Conservation (phyloP, 2,888 invertebrate species). For the Anthrax anthrax region DNA sequence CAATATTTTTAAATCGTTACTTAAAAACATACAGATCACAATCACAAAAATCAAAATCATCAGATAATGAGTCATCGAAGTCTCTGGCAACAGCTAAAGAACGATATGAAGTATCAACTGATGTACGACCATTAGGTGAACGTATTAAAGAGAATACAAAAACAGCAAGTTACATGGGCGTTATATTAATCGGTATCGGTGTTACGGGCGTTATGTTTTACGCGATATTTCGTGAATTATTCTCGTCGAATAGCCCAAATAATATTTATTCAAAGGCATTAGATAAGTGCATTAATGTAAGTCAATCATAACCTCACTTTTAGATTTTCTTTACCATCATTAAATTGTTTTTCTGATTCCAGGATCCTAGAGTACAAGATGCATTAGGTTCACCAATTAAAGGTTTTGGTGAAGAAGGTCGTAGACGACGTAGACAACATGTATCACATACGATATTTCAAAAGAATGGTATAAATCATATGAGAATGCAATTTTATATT, state of each 20-base stretch:
- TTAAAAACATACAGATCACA: background rate
- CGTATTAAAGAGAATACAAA: slow-evolving; percentile 79
- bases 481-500: slow-evolving; percentile 83
- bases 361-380: slow-evolving; percentile 62
- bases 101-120: slow-evolving; percentile 23
- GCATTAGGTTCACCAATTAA: slow-evolving; percentile 81
- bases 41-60: slow-evolving; percentile 5
- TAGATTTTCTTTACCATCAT: background rate
- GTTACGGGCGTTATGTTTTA: slow-evolving; percentile 73
- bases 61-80: slow-evolving; percentile 1
- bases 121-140: slow-evolving; percentile 53
- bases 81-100: slow-evolving; percentile 2
- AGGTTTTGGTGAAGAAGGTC: slow-evolving; percentile 75
- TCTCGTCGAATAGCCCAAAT: slow-evolving; percentile 77
- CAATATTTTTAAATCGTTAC: background rate
- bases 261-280: slow-evolving; percentile 69
- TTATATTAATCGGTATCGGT: slow-evolving; percentile 67
- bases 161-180: slow-evolving; percentile 58
- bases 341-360: slow-evolving; percentile 1
- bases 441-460: slow-evolving; percentile 64
- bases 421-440: slow-evolving; percentile 68
- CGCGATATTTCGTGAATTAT: slow-evolving; percentile 70
- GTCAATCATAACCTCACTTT: slow-evolving; percentile 15
- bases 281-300: slow-evolving; percentile 53
- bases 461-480: slow-evolving; percentile 58